Conservation (phyloP, 2,888 invertebrate genomes). For the Lasioglossum leucozonium region DNA sequence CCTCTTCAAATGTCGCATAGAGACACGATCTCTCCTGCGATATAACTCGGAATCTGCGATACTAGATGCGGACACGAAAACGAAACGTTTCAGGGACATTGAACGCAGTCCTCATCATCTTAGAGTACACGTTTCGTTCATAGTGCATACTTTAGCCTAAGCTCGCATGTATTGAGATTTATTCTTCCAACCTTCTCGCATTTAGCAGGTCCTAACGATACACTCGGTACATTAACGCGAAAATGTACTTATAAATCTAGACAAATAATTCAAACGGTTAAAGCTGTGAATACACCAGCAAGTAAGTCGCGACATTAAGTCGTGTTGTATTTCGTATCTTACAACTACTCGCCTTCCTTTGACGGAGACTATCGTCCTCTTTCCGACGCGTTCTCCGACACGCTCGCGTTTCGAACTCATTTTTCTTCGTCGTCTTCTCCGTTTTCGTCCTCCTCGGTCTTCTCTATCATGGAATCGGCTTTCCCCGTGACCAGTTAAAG, state of each 20-base stretch:
- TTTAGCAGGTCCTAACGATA: too few relatives aligned
- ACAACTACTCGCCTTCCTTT: background rate
- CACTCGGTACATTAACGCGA: too few relatives aligned
- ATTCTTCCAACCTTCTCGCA: too few relatives aligned
- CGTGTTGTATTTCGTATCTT: background rate
- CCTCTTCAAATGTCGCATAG: too few relatives aligned
- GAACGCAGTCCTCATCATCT: too few relatives aligned
- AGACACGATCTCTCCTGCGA: background rate
- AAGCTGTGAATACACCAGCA: too few relatives aligned
- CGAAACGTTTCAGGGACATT: too few relatives aligned
- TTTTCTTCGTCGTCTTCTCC: background rate
- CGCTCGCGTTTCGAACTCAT: background rate
- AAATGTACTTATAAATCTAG: too few relatives aligned
- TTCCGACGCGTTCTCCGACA: background rate
- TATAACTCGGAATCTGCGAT: background rate
- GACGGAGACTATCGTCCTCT: background rate
- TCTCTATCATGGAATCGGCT: background rate
- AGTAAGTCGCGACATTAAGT: background rate
- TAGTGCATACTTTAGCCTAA: background rate
- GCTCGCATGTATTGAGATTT: too few relatives aligned
- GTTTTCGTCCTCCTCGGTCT: conserved; percentile 1
- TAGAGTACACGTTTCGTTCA: background rate
- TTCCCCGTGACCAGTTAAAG: background rate
- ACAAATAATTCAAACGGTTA: too few relatives aligned
- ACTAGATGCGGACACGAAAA: background rate